Evolutionary conservation across 2,113 vertebrate genomes (phyloP), one percentile per base, ranked within the genome.

Genomic region (Trinectes maculatus): DNA sequence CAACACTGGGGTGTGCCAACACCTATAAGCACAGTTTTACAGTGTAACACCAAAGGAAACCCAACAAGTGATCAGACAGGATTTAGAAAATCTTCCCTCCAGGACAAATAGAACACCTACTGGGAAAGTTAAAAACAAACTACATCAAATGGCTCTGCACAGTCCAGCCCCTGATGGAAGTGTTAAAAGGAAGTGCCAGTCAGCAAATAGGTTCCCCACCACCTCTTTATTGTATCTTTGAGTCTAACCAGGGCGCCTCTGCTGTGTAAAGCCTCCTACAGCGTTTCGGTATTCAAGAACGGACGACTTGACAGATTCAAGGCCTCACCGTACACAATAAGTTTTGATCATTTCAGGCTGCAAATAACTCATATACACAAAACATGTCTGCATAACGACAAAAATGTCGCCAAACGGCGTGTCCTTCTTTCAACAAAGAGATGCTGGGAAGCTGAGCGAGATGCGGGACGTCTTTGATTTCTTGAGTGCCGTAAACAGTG

Each of bases 161-260:
- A 70, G 63, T 48, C 46, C 52, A 48, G 51, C 25, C 52, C 29
- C 48, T 68, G 66, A 83, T 80, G 56, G 83, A 84, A 84, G 79
- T 40, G 61, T 73, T 83, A 48, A 77, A 82, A 80, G 68, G 75
- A 84, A 71, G 73, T 80, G 80, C 78, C 83, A 82, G 77, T 87
- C 82, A 85, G 74, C 66, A 82, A 79, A 79, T 53, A 74, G 74
- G 43, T 73, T 68, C 67, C 68, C 49, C 66, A 47, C 52, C 56
- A 75, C 69, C 64, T 77, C 78, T 85, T 85, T 80, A 85, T 85
- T 80, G 73, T 77, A 59, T 85, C 80, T 65, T 77, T 26, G 16
- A 72, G 76, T 55, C 85, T 74, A 72, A 59, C 80, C 80, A 31
- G 71, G 71, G 68, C 37, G 74, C 61, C 60, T 79, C 36, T 18